Evolutionary conservation across 1,140 invertebrate species (phyloP).

Genomic region (Caenorhabditis remanei): DNA sequence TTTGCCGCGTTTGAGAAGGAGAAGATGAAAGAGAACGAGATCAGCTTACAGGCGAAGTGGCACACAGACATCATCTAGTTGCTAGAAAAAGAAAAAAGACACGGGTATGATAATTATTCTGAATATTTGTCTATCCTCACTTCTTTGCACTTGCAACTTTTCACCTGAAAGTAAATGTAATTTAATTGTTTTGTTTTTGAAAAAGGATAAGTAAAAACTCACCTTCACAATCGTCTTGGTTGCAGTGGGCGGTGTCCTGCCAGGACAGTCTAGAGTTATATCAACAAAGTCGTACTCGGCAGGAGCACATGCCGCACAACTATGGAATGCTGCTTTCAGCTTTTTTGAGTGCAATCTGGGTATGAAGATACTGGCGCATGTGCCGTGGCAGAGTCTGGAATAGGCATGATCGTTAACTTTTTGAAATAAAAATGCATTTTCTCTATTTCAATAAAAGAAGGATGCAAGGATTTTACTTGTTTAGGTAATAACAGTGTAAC

Average conservation of each 20-base stretch:
- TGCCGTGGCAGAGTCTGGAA: conserved; percentile 57
- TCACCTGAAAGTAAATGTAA: conserved; percentile 29
- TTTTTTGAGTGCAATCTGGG: conserved; percentile 52
- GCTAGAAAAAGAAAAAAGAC: conserved; percentile 42
- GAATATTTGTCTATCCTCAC: conserved; percentile 36
- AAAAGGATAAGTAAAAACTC: background rate
- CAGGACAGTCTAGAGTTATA: conserved; percentile 61
- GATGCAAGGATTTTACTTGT: no score
- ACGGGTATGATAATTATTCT: conserved; percentile 47
- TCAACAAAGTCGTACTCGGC: conserved; percentile 55
- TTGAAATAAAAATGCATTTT: no score
- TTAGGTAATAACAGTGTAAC: no score
- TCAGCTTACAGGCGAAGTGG: conserved; percentile 55
- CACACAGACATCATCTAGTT: conserved; percentile 56
- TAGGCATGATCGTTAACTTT: background rate
- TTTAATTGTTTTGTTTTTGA: background rate
- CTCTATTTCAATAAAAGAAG: no score
- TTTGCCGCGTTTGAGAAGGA: conserved; percentile 50
- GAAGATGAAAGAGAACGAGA: conserved; percentile 51
- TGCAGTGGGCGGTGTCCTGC: conserved; percentile 44
- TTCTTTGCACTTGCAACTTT: conserved; percentile 52
- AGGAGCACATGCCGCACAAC: conserved; percentile 56
- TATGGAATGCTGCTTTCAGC: conserved; percentile 57
- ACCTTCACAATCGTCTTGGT: conserved; percentile 62
- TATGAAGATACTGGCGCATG: conserved; percentile 49